Evolutionary conservation across 1,140 invertebrate genomes (phyloP).

Genomic region (Cheumatopsyche charites): DNA sequence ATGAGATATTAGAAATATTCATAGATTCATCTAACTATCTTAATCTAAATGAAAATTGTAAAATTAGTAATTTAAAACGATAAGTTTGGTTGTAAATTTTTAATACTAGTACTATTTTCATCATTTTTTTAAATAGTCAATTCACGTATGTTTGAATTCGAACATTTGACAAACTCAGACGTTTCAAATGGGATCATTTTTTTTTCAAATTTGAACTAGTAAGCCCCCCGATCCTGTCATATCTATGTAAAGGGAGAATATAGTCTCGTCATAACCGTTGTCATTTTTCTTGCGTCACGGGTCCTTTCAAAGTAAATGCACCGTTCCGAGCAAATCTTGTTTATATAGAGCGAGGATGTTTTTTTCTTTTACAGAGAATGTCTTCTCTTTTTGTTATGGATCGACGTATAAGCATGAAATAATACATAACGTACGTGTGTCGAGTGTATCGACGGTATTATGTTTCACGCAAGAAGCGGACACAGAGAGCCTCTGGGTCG

Average conservation of each 20-base stretch:
- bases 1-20: too few relatives aligned
- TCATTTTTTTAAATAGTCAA: too few relatives aligned
- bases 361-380: background rate
- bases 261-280: conserved; percentile 44
- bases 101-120: too few relatives aligned
- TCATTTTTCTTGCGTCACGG: conserved; percentile 45
- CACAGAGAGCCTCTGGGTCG: conserved; percentile 34
- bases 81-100: too few relatives aligned
- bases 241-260: conserved; percentile 19
- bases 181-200: background rate
- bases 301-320: conserved; percentile 36
- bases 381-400: conserved; percentile 16
- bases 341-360: conserved; percentile 29
- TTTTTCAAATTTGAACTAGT: conserved; percentile 13
- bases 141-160: too few relatives aligned
- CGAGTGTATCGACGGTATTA: conserved; percentile 27
- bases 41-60: too few relatives aligned
- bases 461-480: conserved; percentile 41
- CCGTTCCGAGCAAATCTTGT: conserved; percentile 41
- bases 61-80: too few relatives aligned
- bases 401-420: conserved; percentile 8
- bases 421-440: background rate
- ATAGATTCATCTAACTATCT: too few relatives aligned
- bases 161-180: too few relatives aligned
- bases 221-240: background rate